These are phyloP conservation scores for Endotricha flammealis DNA, from an alignment of 2,888 invertebrate species.

Conservation along the genomic window DNA sequence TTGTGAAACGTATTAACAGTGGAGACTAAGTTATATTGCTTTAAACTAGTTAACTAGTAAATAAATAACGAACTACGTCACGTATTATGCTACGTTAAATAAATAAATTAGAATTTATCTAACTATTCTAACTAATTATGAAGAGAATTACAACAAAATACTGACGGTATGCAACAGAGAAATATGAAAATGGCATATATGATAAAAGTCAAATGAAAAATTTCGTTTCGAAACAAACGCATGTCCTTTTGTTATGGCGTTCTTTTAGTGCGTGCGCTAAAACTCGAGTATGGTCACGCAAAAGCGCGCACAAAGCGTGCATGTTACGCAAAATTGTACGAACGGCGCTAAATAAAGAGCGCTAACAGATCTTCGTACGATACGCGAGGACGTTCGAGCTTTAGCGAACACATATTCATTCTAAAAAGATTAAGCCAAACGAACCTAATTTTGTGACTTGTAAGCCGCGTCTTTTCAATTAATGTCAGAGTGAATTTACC, in stretches of 20 bases:
- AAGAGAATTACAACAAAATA: slow-evolving; percentile 66
- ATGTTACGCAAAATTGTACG: too few relatives aligned
- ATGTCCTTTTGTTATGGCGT: not conserved
- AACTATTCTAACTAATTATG: slow-evolving; percentile 65
- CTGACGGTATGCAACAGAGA: slow-evolving; percentile 50
- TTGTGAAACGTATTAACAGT: slow-evolving; percentile 29
- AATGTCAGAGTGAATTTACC: too few relatives aligned
- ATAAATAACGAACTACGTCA: slow-evolving; percentile 61
- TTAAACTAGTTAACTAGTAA: slow-evolving; percentile 51
- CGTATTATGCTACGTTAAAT: slow-evolving; percentile 63
- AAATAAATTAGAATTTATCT: slow-evolving; percentile 73
- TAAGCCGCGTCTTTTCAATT: too few relatives aligned
- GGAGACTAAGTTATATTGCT: slow-evolving; percentile 49
- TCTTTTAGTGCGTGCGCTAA: too few relatives aligned
- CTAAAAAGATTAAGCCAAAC: too few relatives aligned
- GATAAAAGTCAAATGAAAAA: slow-evolving; percentile 35
- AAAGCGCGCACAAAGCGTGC: too few relatives aligned
- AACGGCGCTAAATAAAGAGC: too few relatives aligned
- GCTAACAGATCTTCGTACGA: too few relatives aligned
- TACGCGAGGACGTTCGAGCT: too few relatives aligned
- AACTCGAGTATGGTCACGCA: too few relatives aligned
- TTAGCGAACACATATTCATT: too few relatives aligned
- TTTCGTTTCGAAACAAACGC: slow-evolving; percentile 39
- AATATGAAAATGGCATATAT: slow-evolving; percentile 33
- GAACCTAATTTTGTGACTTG: too few relatives aligned